A percentile compares a stretch with the other conserved stretches of the same genome.
phyloP scores from a whole-genome alignment of 2,888 invertebrate genomes.

The Geophilus truncorum region DNA sequence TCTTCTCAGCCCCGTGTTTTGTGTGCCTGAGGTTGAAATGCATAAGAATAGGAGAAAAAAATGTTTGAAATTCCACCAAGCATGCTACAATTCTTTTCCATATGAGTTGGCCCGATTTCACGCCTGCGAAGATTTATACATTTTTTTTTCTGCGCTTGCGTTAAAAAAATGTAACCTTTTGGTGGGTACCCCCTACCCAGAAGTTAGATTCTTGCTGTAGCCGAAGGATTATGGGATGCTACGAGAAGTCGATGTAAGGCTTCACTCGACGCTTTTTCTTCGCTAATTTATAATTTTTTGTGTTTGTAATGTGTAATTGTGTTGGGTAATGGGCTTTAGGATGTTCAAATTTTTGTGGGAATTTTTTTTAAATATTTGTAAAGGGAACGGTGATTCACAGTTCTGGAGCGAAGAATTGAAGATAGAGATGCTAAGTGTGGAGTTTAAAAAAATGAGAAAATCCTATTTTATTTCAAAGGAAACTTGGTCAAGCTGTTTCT shows the following conservation, averaged over 20 bases:
- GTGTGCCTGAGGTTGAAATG: slow-evolving; percentile 27
- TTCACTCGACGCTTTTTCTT: not conserved
- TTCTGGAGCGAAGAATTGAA: no score
- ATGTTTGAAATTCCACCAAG: slow-evolving; percentile 27
- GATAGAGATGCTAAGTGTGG: no score
- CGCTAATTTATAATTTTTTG: not conserved
- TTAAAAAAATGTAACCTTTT: not conserved
- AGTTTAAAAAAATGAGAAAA: no score
- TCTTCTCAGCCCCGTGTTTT: slow-evolving; percentile 8
- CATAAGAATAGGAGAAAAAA: not conserved
- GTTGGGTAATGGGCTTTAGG: no score
- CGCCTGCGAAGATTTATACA: slow-evolving; percentile 21
- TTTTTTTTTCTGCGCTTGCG: not conserved
- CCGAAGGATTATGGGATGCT: not conserved
- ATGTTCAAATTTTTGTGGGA: no score
- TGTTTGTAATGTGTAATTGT: no score
- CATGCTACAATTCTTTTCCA: slow-evolving; percentile 27
- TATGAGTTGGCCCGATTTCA: slow-evolving; percentile 20
- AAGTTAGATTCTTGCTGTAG: not conserved
- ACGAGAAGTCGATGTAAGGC: no score
- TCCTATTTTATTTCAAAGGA: no score
- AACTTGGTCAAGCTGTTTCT: no score
- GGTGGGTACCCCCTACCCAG: not conserved
- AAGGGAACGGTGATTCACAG: no score
- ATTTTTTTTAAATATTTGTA: no score